A percentile compares a stretch with the other conserved stretches of the same genome.
Conservation (phyloP, 2,113 vertebrate species). For the Menura novaehollandiae region DNA sequence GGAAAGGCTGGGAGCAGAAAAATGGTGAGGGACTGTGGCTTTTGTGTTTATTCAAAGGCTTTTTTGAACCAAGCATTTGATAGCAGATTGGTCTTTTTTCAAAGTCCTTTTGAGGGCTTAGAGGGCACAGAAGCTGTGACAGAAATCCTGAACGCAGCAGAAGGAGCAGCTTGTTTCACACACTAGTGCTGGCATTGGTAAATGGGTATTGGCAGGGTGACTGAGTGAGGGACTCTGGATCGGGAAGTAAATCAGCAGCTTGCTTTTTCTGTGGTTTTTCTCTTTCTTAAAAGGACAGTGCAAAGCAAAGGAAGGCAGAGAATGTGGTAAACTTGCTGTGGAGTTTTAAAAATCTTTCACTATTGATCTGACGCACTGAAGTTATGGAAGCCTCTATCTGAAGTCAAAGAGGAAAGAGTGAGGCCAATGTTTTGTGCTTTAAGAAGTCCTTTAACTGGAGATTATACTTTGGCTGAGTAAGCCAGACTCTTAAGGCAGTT, state of each 20-base stretch:
- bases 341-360: background rate
- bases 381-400: background rate
- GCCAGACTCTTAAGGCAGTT: background rate
- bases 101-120: background rate
- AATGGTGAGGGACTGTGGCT: background rate
- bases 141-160: conserved; percentile 42
- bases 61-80: background rate
- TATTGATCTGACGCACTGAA: background rate
- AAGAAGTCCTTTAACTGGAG: background rate
- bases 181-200: background rate
- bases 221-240: background rate
- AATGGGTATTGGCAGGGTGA: conserved; percentile 16
- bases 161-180: conserved; percentile 50
- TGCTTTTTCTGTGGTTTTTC: background rate
- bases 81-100: conserved; percentile 49
- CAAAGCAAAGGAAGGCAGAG: background rate
- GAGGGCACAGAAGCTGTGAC: conserved; percentile 20
- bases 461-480: background rate
- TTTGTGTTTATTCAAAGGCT: conserved; percentile 25
- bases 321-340: background rate
- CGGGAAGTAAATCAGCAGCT: conserved; percentile 22
- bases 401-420: background rate
- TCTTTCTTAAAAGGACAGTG: background rate
- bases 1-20: background rate
- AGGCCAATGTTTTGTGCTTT: background rate